Evolutionary conservation across 2,113 vertebrate genomes (phyloP).

Genomic region (Ivindomyrus marchei): DNA sequence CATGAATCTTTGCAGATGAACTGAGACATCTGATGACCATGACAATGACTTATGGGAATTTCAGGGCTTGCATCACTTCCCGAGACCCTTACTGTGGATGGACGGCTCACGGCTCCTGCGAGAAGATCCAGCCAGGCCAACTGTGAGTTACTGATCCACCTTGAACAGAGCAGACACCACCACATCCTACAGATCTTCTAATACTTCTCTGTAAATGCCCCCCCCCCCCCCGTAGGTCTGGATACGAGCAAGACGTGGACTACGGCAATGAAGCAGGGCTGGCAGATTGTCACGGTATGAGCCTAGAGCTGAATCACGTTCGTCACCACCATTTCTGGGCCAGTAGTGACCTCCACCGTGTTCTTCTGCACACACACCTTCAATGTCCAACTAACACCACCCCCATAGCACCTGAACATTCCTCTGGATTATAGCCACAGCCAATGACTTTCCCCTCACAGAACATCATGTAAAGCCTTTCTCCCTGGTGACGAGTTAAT

Average conservation of each 20-base stretch:
- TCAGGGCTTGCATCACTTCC: conserved; percentile 85
- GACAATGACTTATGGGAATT: neutral
- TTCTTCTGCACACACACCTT: conserved; percentile 44
- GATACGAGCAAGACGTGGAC: conserved; percentile 83
- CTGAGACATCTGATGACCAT: neutral
- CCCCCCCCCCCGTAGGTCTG: conserved; percentile 54
- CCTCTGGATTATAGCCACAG: neutral
- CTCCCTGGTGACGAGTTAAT: neutral
- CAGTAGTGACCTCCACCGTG: conserved; percentile 45
- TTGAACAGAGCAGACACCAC: neutral
- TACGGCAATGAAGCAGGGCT: conserved; percentile 77
- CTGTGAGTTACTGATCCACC: conserved; percentile 66
- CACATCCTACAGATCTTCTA: neutral
- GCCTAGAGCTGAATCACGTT: conserved; percentile 33
- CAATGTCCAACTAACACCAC: conserved; percentile 35
- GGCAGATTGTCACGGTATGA: conserved; percentile 91
- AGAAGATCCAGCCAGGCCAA: conserved; percentile 70
- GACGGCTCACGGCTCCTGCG: conserved; percentile 75
- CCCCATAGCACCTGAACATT: conserved; percentile 23
- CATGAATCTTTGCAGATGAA: neutral
- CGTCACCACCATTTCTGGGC: conserved; percentile 1
- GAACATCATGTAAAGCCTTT: neutral
- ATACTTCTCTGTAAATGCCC: neutral
- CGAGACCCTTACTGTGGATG: conserved; percentile 96
- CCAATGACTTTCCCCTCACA: neutral